Evolutionary conservation across 2,113 vertebrate genomes (phyloP), one percentile per base, ranked within the genome.

Genomic region (Peromyscus maniculatus): DNA sequence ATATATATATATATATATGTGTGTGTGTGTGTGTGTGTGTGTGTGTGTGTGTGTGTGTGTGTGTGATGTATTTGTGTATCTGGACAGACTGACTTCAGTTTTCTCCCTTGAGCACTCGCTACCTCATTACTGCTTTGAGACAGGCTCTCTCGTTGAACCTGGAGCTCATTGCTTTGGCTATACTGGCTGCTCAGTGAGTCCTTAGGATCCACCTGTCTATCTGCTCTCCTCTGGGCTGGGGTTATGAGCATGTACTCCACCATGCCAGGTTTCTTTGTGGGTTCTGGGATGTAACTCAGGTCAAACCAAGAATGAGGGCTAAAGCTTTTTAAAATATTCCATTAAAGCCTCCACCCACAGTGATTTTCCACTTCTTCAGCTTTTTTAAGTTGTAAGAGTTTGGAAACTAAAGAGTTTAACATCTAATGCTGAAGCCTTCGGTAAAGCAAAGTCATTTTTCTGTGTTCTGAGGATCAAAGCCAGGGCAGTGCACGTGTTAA

Each of bases 261-360:
- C 62, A 64, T 12, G 13, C 3, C 11, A 67, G 16, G 1, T 33
- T 87, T 46, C 62, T 28, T 46, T 62, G 9, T 36, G 31, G 12
- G 19, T 71, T 87, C 31, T 88, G 43, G 46, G 2, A 87, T 71
- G 31, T 88, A 33, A 55, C 46, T 71, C 46, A 71, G 46, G 33
- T 57, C 33, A 92, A 94, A 92, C 59, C n/a, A 74, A 62, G 17
- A 71, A 1, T 43, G 13, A 49, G 66, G 83, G 49, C 4, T 36
- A 91, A 95, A 91, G 57, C 10, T 21, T 77, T 91, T 80, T 12
- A 10, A 96, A 96, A 87, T 52, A 96, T 97, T 94, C 96, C 69
- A 64, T 92, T 90, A 96, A 93, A 86, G 5, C 21, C 21, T 87
- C 49, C 64, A 74, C 59, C 39, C 90, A 39, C 1, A n/a, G 15